phyloP scores from a whole-genome alignment of 2,113 vertebrate genomes.

The Trematomus loennbergii region DNA sequence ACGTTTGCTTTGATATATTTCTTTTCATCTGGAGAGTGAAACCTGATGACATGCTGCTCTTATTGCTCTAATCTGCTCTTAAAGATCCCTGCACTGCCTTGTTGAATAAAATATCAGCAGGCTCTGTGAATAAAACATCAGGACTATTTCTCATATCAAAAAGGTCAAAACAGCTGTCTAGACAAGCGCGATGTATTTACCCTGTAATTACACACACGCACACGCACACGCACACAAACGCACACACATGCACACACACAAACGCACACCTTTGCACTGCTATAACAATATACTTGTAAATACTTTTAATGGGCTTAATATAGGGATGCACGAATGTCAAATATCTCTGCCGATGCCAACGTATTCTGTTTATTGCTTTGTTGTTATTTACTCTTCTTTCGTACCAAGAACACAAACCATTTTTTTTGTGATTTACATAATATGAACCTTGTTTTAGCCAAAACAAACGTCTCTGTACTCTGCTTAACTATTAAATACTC shows the following conservation, averaged over 20 bases:
- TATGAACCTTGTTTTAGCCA: too few relatives aligned
- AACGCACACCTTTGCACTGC: background rate
- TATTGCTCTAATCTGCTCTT: conserved; percentile 31
- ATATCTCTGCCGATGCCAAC: too few relatives aligned
- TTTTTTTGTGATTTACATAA: too few relatives aligned
- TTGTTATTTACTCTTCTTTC: too few relatives aligned
- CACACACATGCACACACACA: background rate
- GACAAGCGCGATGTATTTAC: conserved; percentile 12
- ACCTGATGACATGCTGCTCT: conserved; percentile 45
- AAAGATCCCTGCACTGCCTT: conserved; percentile 26
- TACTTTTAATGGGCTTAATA: background rate
- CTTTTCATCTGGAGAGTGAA: conserved; percentile 52
- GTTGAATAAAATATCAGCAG: conserved; percentile 54
- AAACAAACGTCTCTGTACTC: too few relatives aligned
- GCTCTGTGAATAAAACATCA: conserved; percentile 63
- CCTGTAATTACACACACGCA: background rate
- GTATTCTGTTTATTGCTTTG: too few relatives aligned
- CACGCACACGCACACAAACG: background rate
- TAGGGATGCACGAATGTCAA: too few relatives aligned
- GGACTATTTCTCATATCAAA: conserved; percentile 36
- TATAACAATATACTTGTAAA: conserved; percentile 10
- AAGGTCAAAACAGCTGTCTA: conserved; percentile 66
- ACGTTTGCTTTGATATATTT: conserved; percentile 51
- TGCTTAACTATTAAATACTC: too few relatives aligned
- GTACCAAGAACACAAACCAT: too few relatives aligned